A percentile compares a stretch with the other conserved stretches of the same genome.
Evolutionary conservation across 2,797 vertebrate genomes (phyloP).

Genomic region (Poeciliopsis turneri): DNA sequence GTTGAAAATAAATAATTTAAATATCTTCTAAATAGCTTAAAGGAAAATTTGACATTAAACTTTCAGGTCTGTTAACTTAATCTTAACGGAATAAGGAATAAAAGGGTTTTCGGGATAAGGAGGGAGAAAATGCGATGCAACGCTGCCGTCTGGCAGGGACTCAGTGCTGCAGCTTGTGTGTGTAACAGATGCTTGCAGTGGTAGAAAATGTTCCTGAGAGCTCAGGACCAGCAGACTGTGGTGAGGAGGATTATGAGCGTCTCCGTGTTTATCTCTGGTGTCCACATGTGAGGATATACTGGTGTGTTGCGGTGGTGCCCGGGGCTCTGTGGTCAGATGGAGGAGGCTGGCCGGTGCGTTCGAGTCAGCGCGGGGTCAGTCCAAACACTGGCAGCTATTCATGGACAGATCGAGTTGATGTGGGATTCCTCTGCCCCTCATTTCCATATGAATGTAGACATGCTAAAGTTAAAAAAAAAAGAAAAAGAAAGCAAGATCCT

Average conservation of each 20-base stretch:
- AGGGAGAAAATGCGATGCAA: background rate
- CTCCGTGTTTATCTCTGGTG: slow-evolving; percentile 46
- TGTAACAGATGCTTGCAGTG: background rate
- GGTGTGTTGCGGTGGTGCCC: slow-evolving; percentile 79
- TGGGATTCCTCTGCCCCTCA: slow-evolving; percentile 93
- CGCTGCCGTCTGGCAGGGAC: background rate
- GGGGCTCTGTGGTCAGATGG: slow-evolving; percentile 74
- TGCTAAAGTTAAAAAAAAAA: slow-evolving; percentile 79
- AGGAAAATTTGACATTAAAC: background rate
- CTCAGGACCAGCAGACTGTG: background rate
- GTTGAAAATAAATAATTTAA: background rate
- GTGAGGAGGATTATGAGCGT: slow-evolving; percentile 11
- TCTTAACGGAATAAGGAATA: background rate
- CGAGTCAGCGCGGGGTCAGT: slow-evolving; percentile 91
- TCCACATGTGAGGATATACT: background rate
- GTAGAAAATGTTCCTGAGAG: slow-evolving; percentile 18
- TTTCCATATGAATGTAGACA: slow-evolving; percentile 99
- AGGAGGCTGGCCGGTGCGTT: slow-evolving; percentile 87
- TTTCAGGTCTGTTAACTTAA: background rate
- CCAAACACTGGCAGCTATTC: slow-evolving; percentile 97
- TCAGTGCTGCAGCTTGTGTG: background rate
- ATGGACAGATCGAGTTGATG: slow-evolving; percentile 99
- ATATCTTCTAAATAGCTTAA: background rate
- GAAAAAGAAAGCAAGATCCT: slow-evolving; percentile 76
- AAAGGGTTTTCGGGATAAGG: background rate